Evolutionary conservation across 2,797 vertebrate species (phyloP).

Genomic region (Podarcis siculus): DNA sequence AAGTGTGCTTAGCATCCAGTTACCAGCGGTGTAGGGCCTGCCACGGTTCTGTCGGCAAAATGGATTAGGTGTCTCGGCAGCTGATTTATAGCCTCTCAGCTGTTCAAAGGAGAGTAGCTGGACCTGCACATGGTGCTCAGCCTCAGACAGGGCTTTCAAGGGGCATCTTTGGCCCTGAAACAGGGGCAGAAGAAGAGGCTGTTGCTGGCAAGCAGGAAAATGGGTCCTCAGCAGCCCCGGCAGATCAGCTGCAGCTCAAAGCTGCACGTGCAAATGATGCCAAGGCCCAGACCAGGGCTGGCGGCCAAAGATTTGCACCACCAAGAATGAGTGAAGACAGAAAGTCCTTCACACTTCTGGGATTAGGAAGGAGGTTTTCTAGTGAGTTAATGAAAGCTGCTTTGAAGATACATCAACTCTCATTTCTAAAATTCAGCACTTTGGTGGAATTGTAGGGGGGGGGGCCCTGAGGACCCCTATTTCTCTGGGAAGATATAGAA

Average conservation of each 20-base stretch:
- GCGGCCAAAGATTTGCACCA: no score
- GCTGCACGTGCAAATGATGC: background rate
- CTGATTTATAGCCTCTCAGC: constrained; percentile 9
- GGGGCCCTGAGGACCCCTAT: no score
- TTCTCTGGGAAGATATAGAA: background rate
- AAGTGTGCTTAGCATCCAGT: constrained; percentile 7
- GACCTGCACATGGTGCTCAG: background rate
- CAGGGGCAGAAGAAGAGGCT: background rate
- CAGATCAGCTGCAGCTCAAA: no score
- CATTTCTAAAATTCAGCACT: background rate
- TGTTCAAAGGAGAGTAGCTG: background rate
- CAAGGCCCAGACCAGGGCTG: background rate
- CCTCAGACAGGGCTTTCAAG: no score
- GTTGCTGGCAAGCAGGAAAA: no score
- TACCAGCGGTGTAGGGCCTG: background rate
- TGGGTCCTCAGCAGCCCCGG: no score
- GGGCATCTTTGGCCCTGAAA: background rate
- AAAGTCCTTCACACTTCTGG: background rate
- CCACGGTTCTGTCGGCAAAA: background rate
- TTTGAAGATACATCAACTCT: background rate
- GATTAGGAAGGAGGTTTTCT: no score
- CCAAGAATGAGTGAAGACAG: background rate
- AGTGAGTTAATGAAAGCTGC: background rate
- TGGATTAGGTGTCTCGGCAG: background rate
- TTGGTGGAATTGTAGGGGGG: background rate